phyloP scores from a whole-genome alignment of 2,888 invertebrate species.

The Dione vanillae region DNA sequence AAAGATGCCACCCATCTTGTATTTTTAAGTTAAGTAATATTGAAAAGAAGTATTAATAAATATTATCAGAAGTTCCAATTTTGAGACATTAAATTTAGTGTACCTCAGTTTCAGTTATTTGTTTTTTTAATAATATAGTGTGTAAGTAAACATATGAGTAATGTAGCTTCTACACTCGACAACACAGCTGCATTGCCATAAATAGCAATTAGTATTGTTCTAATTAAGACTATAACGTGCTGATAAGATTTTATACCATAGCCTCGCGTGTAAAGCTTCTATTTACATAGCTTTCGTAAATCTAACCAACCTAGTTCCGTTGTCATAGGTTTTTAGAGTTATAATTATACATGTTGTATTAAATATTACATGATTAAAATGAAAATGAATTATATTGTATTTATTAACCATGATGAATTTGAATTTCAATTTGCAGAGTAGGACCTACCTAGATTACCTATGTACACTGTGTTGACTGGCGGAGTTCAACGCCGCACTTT shows the following conservation, averaged over 20 bases:
- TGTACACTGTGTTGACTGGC: no score
- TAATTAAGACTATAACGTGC: conserved; percentile 71
- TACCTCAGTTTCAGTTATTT: background rate
- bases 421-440: no score
- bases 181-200: conserved; percentile 61
- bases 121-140: background rate
- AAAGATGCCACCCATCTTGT: no score
- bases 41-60: background rate
- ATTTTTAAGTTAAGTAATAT: no score
- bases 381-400: no score
- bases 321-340: conserved; percentile 22
- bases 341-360: background rate
- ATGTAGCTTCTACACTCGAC: conserved; percentile 55
- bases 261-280: conserved; percentile 66
- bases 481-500: no score
- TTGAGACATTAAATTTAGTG: background rate
- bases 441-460: no score
- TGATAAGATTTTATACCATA: conserved; percentile 71
- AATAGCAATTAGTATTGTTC: conserved; percentile 68
- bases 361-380: background rate
- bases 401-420: no score
- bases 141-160: conserved; percentile 34
- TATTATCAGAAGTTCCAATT: conserved; percentile 4
- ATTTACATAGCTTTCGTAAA: conserved; percentile 57
- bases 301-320: conserved; percentile 53